These are phyloP conservation scores for Imbricaverruca yamaguchii DNA, from an alignment of 2,888 invertebrate genomes.

Conservation along the genomic window DNA sequence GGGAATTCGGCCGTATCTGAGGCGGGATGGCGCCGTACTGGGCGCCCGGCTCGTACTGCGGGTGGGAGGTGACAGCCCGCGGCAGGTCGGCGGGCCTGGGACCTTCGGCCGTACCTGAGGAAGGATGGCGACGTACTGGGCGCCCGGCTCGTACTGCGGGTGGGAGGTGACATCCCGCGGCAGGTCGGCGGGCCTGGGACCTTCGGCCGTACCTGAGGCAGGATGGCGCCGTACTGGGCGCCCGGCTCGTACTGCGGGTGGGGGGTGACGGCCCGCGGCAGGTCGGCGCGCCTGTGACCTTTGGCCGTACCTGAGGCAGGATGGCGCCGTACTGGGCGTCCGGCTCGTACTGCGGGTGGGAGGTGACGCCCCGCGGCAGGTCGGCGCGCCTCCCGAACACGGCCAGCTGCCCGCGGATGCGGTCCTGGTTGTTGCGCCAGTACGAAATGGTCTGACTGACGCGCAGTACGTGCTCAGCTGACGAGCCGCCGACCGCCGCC, in stretches of 20 bases:
- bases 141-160: slow-evolving; percentile 31
- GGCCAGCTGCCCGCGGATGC: slow-evolving; percentile 75
- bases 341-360: slow-evolving; percentile 32
- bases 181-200: slow-evolving; percentile 42
- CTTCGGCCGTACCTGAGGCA: slow-evolving; percentile 58
- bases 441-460: slow-evolving; percentile 81
- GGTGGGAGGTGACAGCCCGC: too few relatives aligned
- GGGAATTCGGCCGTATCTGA: too few relatives aligned
- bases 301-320: slow-evolving; percentile 59
- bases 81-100: too few relatives aligned
- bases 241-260: slow-evolving; percentile 31
- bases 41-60: too few relatives aligned
- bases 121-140: slow-evolving; percentile 61
- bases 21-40: too few relatives aligned
- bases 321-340: slow-evolving; percentile 58
- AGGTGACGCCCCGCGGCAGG: slow-evolving; percentile 33
- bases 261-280: slow-evolving; percentile 34
- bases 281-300: slow-evolving; percentile 42
- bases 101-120: slow-evolving; percentile 55
- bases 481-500: slow-evolving; percentile 61
- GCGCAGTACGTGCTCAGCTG: slow-evolving; percentile 61
- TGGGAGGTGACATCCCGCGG: slow-evolving; percentile 33
- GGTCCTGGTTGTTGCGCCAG: slow-evolving; percentile 85
- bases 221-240: slow-evolving; percentile 58
- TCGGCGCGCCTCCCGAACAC: slow-evolving; percentile 57